Evolutionary conservation across 2,888 invertebrate genomes (phyloP), one percentile per base, ranked within the genome.

Genomic region (Heterodera filipjevi): DNA sequence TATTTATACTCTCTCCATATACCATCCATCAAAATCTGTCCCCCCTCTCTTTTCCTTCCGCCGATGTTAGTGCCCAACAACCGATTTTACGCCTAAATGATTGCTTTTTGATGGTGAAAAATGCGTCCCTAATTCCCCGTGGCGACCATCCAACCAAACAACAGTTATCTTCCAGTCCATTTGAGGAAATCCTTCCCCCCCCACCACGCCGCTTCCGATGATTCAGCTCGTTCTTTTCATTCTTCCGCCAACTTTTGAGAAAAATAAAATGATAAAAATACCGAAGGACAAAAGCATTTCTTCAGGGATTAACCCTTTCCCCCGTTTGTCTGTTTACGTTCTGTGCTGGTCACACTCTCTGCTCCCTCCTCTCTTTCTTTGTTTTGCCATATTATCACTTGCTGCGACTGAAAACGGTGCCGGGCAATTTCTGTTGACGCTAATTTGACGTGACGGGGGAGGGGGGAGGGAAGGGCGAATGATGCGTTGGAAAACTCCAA

Each of bases 31-130:
- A n/a, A 32, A n/a, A 68, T 35, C 33, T 22, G 5, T 35, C 68
- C 19, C 33, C 33, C 35, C 66, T 33, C 16, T 30, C 14, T 22
- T 33, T 64, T 10, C 32, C 66, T 66, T 66, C 68, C 32, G 22
- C 68, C 35, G 35, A 35, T 68, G 68, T 35, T 35, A 33, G 32
- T 32, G 68, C 68, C 68, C 68, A 68, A 35, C 68, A 32, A 32
- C 68, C 68, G 33, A 68, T 68, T 68, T 68, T 35, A 68, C 68
- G 68, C 68, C 33, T 35, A 68, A 68, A 68, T 68, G 68, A 19
- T 35, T 32, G 33, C 32, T 35, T 35, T 68, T 68, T 68, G 68
- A 35, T 19, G 68, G 68, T 35, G 35, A 27, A n/a, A 32, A 68
- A 35, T 35, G 68, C 68, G 68, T 35, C 68, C 33, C 35, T 68